These are phyloP conservation scores for Rhorus exstirpatorius DNA, from an alignment of 2,888 invertebrate genomes.

Conservation along the genomic window DNA sequence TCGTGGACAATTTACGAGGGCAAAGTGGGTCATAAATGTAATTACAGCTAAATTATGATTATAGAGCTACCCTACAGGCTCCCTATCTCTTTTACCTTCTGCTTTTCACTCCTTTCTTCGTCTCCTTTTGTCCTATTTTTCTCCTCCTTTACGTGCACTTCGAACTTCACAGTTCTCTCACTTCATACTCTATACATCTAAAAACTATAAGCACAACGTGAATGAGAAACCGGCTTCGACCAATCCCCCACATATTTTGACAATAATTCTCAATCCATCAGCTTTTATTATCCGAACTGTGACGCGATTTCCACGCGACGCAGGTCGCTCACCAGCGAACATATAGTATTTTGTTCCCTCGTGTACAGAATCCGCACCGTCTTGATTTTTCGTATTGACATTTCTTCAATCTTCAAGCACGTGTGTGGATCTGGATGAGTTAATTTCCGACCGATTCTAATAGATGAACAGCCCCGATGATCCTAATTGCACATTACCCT, in stretches of 20 bases:
- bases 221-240: constrained; percentile 62
- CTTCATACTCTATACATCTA: neutral
- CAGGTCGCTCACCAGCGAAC: constrained; percentile 6
- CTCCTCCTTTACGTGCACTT: constrained; percentile 23
- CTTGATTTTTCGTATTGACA: constrained; percentile 3
- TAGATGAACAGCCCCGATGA: too few species aligned
- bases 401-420: neutral
- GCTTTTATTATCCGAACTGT: constrained; percentile 70
- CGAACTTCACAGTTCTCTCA: constrained; percentile 11
- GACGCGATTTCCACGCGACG: constrained; percentile 63
- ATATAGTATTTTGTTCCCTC: neutral
- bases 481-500: too few species aligned
- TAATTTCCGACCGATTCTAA: neutral
- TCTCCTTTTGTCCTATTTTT: neutral
- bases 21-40: constrained; percentile 85
- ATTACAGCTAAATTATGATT: constrained; percentile 84
- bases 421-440: neutral
- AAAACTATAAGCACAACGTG: constrained; percentile 19
- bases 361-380: neutral
- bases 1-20: constrained; percentile 84
- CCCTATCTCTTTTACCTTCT: constrained; percentile 28
- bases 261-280: constrained; percentile 71
- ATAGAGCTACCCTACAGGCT: constrained; percentile 79
- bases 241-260: constrained; percentile 71
- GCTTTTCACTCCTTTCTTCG: constrained; percentile 23